phyloP scores from a whole-genome alignment of 53 echinoderm and acorn worm genomes.

The Crossaster papposus region DNA sequence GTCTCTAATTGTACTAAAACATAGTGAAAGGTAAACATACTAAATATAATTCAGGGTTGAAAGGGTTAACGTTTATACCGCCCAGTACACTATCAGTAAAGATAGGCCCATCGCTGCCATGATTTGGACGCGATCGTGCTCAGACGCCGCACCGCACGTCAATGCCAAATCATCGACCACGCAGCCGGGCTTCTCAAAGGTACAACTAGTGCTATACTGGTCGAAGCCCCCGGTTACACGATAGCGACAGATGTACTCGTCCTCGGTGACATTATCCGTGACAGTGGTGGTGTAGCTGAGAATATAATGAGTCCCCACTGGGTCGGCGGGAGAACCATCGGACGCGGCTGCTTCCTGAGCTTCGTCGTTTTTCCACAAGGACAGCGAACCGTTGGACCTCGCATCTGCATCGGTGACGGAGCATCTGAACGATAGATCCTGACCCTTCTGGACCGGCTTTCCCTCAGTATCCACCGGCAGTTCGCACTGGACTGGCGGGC shows the following conservation, averaged over 20 bases:
- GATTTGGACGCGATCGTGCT: background rate
- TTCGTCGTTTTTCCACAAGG: slow-evolving; percentile 14
- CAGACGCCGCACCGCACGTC: background rate
- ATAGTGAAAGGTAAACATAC: too few relatives aligned
- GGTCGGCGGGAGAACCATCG: background rate
- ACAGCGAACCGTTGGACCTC: slow-evolving; percentile 7
- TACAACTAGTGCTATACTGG: slow-evolving; percentile 10
- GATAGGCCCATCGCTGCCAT: background rate
- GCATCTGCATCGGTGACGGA: slow-evolving; percentile 2
- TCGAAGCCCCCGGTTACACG: slow-evolving; percentile 14
- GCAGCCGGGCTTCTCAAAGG: slow-evolving; percentile 7
- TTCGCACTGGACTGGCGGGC: background rate
- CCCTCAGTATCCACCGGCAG: background rate
- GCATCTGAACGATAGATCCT: background rate
- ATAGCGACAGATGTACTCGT: slow-evolving; percentile 15
- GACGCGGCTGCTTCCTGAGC: background rate
- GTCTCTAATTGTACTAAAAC: too few relatives aligned
- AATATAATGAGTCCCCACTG: background rate
- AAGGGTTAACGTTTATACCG: background rate
- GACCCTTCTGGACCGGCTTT: background rate
- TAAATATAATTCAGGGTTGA: too few relatives aligned
- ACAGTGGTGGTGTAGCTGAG: background rate
- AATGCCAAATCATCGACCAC: background rate
- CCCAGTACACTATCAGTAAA: background rate
- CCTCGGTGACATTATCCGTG: background rate